These are phyloP conservation scores for Synaphobranchus kaupii DNA, from an alignment of 2,797 vertebrate genomes.

Conservation along the genomic window DNA sequence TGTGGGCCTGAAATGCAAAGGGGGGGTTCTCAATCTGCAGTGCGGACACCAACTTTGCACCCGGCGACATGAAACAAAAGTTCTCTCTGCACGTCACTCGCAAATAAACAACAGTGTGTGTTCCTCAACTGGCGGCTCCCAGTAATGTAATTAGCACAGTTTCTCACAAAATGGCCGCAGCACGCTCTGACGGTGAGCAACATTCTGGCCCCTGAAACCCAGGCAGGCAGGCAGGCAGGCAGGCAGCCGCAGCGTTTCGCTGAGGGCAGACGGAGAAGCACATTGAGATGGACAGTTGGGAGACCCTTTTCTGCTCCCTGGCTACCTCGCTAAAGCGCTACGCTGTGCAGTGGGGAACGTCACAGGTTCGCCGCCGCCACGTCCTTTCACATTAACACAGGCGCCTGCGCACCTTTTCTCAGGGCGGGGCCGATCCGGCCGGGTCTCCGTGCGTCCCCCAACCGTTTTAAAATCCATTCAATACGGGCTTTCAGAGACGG, in stretches of 20 bases:
- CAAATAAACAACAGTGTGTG: constrained; percentile 22
- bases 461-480: neutral
- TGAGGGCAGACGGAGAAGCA: neutral
- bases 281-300: neutral
- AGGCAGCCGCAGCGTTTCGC: neutral
- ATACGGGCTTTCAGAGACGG: neutral
- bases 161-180: constrained; percentile 44
- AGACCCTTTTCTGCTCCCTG: neutral
- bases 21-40: constrained; percentile 57
- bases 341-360: neutral
- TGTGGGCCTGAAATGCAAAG: constrained; percentile 58
- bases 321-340: too few species aligned
- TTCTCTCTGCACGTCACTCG: constrained; percentile 34
- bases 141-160: constrained; percentile 31
- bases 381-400: neutral
- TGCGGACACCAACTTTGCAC: neutral
- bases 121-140: constrained; percentile 17
- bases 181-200: neutral
- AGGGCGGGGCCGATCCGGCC: neutral
- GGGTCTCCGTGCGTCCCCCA: neutral
- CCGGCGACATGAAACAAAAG: constrained; percentile 29
- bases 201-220: neutral
- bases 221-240: too few species aligned
- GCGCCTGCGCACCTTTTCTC: neutral
- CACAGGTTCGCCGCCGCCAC: neutral